A percentile compares a stretch with the other conserved stretches of the same genome.
Evolutionary conservation across 2,797 vertebrate species (phyloP).

Genomic region (Eulemur mongoz): DNA sequence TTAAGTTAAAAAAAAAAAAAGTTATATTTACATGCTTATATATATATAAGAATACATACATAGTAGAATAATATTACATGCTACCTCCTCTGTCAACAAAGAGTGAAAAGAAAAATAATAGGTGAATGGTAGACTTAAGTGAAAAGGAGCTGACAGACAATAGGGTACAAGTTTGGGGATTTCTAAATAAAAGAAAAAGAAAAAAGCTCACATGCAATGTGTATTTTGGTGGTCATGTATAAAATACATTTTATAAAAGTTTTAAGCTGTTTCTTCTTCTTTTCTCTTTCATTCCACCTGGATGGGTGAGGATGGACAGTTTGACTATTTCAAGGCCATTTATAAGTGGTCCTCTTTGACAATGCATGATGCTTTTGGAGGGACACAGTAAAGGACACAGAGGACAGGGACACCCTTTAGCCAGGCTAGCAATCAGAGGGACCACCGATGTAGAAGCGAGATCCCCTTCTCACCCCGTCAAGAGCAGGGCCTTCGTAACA

Average conservation of each 20-base stretch:
- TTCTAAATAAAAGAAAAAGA: neutral
- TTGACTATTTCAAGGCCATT: neutral
- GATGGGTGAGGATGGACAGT: neutral
- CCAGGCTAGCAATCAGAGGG: neutral
- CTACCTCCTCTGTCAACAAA: neutral
- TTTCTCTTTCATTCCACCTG: neutral
- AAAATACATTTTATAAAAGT: neutral
- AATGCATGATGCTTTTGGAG: neutral
- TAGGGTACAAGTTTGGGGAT: neutral
- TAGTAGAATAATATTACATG: neutral
- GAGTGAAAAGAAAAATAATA: neutral
- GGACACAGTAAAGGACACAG: neutral
- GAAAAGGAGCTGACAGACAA: neutral
- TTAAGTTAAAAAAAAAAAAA: conserved; percentile 26
- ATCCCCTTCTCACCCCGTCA: too few relatives aligned
- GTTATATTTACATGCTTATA: neutral
- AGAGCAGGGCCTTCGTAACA: neutral
- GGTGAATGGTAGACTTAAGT: neutral
- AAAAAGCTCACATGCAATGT: neutral
- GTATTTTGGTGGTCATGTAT: neutral
- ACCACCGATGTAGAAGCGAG: neutral
- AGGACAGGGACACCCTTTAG: neutral
- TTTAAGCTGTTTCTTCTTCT: neutral
- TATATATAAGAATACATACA: neutral
- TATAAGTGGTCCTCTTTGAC: neutral